Percentiles rank a stretch among this genome's conserved stretches.
These are phyloP conservation scores for Gallinago undulata DNA, from an alignment of 2,113 vertebrate species.

Conservation along the genomic window DNA sequence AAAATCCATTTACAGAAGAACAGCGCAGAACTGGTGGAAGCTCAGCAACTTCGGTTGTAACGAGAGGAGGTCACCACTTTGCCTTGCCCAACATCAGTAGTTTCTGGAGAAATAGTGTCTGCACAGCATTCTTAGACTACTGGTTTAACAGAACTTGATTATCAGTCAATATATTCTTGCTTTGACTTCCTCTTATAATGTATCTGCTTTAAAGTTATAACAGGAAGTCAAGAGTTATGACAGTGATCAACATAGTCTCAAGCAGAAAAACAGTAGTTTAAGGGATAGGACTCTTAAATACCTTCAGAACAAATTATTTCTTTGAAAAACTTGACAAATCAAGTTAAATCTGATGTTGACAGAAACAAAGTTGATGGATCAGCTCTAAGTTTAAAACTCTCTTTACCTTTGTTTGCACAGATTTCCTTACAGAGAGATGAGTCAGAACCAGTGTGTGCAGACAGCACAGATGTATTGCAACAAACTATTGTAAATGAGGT, in stretches of 20 bases:
- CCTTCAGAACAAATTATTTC: background rate
- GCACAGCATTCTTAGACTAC: background rate
- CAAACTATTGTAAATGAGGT: background rate
- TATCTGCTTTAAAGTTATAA: background rate
- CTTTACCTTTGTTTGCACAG: conserved; percentile 18
- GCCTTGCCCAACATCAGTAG: background rate
- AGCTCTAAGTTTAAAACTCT: background rate
- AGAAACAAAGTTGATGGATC: background rate
- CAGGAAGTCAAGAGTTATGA: background rate
- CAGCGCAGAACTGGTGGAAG: background rate
- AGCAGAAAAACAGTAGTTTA: background rate
- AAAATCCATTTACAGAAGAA: background rate
- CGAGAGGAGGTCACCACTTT: background rate
- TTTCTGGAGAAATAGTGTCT: background rate
- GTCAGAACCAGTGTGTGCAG: background rate
- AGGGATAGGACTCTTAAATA: background rate
- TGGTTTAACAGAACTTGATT: conserved; percentile 6
- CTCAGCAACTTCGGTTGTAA: background rate
- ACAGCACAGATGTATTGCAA: background rate
- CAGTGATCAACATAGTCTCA: background rate
- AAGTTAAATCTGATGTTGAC: background rate
- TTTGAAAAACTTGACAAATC: conserved; percentile 5
- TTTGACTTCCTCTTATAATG: background rate
- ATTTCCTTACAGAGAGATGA: conserved; percentile 13
- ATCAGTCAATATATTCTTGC: background rate